Evolutionary conservation across 2,113 vertebrate genomes (phyloP).

Genomic region (Setophaga petechia): DNA sequence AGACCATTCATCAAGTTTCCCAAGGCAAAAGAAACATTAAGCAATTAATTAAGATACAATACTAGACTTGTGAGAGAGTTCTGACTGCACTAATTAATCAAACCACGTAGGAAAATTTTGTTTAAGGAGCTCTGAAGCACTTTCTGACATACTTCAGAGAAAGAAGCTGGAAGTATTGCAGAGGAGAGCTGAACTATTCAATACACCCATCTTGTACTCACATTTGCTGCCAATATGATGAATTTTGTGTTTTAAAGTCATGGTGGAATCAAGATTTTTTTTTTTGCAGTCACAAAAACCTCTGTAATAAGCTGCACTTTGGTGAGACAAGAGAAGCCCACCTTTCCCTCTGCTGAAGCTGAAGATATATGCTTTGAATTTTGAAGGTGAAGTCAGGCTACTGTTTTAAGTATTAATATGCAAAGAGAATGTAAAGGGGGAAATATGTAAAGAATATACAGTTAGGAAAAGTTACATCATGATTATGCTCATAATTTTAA

Average conservation of each 20-base stretch:
- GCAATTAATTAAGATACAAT: slow-evolving; percentile 29
- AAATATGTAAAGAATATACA: neutral
- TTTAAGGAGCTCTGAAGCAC: neutral
- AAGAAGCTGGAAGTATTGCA: neutral
- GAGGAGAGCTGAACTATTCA: neutral
- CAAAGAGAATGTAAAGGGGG: neutral
- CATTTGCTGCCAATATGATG: neutral
- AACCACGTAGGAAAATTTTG: neutral
- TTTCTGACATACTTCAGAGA: neutral
- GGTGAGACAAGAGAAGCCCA: neutral
- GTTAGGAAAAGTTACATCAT: neutral
- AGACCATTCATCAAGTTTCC: slow-evolving; percentile 43
- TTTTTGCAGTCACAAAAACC: neutral
- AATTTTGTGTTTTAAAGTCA: neutral
- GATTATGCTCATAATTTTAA: neutral
- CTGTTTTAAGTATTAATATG: neutral
- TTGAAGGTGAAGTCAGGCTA: neutral
- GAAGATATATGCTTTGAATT: neutral
- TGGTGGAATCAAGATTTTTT: neutral
- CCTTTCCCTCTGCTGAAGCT: neutral
- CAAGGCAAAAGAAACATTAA: slow-evolving; percentile 21
- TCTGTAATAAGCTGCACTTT: neutral
- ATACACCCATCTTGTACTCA: neutral
- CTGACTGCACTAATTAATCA: slow-evolving; percentile 38
- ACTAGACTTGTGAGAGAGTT: neutral